A percentile compares a stretch with the other conserved stretches of the same genome.
Conservation (phyloP, 2,888 invertebrate genomes). For the Incurvaria masculella region DNA sequence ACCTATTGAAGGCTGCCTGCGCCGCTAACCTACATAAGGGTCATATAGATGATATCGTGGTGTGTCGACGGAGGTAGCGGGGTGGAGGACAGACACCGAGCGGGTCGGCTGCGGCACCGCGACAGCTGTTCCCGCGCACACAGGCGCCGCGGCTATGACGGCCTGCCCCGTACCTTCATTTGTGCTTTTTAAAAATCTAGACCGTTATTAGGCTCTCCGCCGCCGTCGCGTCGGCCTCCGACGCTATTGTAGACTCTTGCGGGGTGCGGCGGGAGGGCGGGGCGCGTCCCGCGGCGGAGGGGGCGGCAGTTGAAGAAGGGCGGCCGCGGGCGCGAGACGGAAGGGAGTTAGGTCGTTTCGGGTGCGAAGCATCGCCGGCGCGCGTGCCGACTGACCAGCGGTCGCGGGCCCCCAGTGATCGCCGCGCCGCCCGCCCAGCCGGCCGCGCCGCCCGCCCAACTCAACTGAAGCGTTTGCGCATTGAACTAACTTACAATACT, state of each 20-base stretch:
- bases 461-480: too few species aligned
- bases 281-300: conserved; percentile 4
- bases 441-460: conserved; percentile 12
- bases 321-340: neutral
- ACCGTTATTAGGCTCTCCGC: neutral
- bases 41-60: too few species aligned
- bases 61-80: too few species aligned
- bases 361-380: neutral
- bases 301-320: neutral
- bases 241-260: conserved; percentile 5
- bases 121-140: conserved; percentile 4
- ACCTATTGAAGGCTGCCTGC: too few species aligned
- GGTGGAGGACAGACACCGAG: too few species aligned
- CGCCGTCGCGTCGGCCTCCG: neutral
- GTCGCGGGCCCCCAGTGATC: conserved; percentile 8
- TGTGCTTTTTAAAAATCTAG: too few species aligned
- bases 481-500: too few species aligned
- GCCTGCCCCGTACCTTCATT: too few species aligned
- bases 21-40: too few species aligned
- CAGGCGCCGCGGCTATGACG: neutral
- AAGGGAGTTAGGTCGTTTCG: neutral
- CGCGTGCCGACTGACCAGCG: conserved; percentile 7
- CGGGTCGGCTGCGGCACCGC: too few species aligned
- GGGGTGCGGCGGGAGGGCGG: neutral
- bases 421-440: conserved; percentile 10